Evolutionary conservation across 2,888 invertebrate species (phyloP).

Genomic region (Neoscelio sp.): DNA sequence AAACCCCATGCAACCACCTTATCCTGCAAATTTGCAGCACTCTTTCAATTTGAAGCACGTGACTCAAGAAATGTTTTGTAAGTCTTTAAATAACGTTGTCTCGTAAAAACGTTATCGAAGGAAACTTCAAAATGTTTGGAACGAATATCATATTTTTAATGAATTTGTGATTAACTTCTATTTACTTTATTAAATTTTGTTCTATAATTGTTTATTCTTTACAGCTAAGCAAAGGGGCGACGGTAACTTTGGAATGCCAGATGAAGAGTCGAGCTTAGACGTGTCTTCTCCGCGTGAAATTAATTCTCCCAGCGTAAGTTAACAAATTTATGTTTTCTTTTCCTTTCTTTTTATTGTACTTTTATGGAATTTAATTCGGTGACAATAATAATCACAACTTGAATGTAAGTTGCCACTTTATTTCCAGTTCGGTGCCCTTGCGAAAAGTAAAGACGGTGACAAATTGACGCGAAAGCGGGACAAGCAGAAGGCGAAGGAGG

Average conservation of each 20-base stretch:
- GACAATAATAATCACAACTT: conserved; percentile 19
- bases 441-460: conserved; percentile 86
- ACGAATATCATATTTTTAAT: no score
- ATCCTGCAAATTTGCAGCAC: conserved; percentile 79
- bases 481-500: conserved; percentile 89
- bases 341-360: not conserved
- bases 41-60: conserved; percentile 81
- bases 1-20: conserved; percentile 78
- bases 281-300: conserved; percentile 88
- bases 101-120: not conserved
- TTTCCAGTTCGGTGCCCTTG: conserved; percentile 84
- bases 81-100: no score
- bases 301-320: conserved; percentile 86
- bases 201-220: conserved; percentile 50
- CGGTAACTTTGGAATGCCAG: conserved; percentile 84
- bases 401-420: conserved; percentile 12
- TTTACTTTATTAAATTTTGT: not conserved
- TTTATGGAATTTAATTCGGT: not conserved
- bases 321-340: not conserved
- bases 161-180: conserved; percentile 2
- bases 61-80: conserved; percentile 83
- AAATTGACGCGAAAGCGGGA: conserved; percentile 87
- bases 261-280: conserved; percentile 88
- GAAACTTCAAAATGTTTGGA: not conserved
- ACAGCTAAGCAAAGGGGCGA: conserved; percentile 80